A percentile compares a stretch with the other conserved stretches of the same genome.
Evolutionary conservation across 2,888 invertebrate genomes (phyloP).

Genomic region (Acanthococcus lagerstroemiae): DNA sequence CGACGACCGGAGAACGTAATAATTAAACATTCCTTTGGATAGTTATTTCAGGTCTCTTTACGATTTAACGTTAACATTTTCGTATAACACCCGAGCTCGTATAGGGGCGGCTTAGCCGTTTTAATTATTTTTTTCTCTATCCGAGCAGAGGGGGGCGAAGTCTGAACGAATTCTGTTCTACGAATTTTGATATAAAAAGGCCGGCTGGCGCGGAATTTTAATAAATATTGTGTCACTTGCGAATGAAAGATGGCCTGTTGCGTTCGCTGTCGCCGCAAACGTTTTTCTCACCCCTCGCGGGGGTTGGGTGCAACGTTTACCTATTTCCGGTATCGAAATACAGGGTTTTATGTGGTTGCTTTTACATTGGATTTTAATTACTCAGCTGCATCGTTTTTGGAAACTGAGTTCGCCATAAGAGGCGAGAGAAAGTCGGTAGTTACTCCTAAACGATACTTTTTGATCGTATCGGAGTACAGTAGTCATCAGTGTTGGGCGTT

Average conservation of each 20-base stretch:
- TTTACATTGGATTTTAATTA: no score
- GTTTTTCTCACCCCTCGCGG: no score
- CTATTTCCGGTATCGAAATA: no score
- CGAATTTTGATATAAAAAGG: slow-evolving; percentile 10
- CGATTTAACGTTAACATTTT: slow-evolving; percentile 24
- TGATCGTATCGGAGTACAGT: no score
- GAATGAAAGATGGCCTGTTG: slow-evolving; percentile 20
- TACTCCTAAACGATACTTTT: no score
- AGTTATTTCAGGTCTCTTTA: slow-evolving; percentile 24
- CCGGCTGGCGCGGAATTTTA: slow-evolving; percentile 10
- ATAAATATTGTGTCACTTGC: slow-evolving; percentile 24
- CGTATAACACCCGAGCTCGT: slow-evolving; percentile 12
- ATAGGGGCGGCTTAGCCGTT: slow-evolving; percentile 22
- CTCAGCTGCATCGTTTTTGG: no score
- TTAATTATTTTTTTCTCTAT: slow-evolving; percentile 15
- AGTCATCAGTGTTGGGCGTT: no score
- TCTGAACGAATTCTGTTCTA: neutral
- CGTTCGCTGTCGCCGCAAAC: slow-evolving; percentile 13
- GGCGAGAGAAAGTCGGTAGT: no score
- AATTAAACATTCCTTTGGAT: slow-evolving; percentile 26
- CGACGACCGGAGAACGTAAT: slow-evolving; percentile 17
- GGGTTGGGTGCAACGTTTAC: no score
- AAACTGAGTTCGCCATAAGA: no score
- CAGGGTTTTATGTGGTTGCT: no score
- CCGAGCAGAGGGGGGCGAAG: neutral